These are phyloP conservation scores for Eristalinus sepulchralis DNA, from an alignment of 2,888 invertebrate genomes.

Conservation along the genomic window DNA sequence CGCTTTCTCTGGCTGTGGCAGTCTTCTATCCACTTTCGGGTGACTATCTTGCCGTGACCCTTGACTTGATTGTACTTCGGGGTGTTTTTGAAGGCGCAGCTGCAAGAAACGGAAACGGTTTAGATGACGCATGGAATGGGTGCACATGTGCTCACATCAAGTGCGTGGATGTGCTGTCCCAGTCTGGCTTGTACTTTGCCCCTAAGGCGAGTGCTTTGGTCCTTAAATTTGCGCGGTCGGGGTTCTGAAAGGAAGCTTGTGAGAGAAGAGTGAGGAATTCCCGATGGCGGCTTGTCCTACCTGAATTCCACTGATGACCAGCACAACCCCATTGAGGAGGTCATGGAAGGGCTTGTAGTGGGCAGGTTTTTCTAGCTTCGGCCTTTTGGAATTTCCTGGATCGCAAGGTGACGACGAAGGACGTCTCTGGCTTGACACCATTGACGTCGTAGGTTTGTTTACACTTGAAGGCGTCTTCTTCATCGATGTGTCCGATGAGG, in stretches of 20 bases:
- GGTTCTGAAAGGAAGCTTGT: constrained; percentile 83
- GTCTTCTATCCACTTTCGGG: constrained; percentile 88
- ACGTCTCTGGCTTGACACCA: constrained; percentile 31
- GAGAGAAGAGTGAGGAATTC: neutral
- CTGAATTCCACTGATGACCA: constrained; percentile 92
- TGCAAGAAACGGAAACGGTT: constrained; percentile 79
- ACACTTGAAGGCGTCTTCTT: neutral
- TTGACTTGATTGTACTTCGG: constrained; percentile 91
- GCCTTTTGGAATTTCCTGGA: constrained; percentile 74
- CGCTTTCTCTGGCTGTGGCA: constrained; percentile 83
- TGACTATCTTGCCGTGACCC: constrained; percentile 84
- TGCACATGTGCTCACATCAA: constrained; percentile 90
- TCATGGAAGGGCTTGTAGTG: constrained; percentile 83
- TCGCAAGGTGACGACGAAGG: constrained; percentile 71
- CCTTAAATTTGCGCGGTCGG: constrained; percentile 86
- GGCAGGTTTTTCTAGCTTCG: constrained; percentile 73
- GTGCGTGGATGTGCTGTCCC: constrained; percentile 90
- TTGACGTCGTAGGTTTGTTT: constrained; percentile 1
- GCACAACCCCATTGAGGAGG: constrained; percentile 85
- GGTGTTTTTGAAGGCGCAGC: constrained; percentile 94
- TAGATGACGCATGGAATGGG: neutral
- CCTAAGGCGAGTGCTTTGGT: constrained; percentile 88
- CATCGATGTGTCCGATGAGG: neutral
- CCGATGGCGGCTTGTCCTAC: constrained; percentile 57
- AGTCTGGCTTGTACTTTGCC: constrained; percentile 88